phyloP scores from a whole-genome alignment of 2,113 vertebrate genomes.

The Brachirus orientalis region DNA sequence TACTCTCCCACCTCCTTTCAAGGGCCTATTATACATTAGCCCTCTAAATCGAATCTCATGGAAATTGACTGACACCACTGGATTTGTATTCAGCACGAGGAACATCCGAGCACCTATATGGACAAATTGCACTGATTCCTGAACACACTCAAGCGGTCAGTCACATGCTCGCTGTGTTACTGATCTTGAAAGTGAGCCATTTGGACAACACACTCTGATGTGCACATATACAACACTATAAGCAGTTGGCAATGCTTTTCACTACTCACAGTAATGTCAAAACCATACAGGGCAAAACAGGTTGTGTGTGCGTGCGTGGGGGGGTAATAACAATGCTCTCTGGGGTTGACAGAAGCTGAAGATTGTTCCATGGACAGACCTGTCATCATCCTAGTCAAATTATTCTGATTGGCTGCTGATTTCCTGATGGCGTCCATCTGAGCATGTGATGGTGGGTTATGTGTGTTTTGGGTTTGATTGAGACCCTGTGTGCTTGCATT shows the following conservation, averaged over 20 bases:
- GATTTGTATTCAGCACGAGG: conserved; percentile 58
- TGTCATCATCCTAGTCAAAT: conserved; percentile 82
- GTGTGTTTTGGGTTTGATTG: conserved; percentile 61
- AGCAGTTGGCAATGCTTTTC: conserved; percentile 10
- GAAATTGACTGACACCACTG: conserved; percentile 73
- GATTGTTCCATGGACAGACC: conserved; percentile 68
- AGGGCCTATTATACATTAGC: conserved; percentile 75
- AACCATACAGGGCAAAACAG: conserved; percentile 7
- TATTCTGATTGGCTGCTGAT: conserved; percentile 86
- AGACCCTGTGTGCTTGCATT: conserved; percentile 60
- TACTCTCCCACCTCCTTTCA: conserved; percentile 65
- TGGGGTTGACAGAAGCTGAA: conserved; percentile 52
- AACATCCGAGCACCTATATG: conserved; percentile 45
- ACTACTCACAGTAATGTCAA: conserved; percentile 28
- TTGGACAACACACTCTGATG: conserved; percentile 8
- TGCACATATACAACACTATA: not conserved
- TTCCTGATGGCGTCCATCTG: conserved; percentile 74
- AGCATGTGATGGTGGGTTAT: conserved; percentile 8
- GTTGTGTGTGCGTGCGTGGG: conserved; percentile 1
- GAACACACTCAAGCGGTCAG: conserved; percentile 24
- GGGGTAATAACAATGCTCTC: conserved; percentile 52
- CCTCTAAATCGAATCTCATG: conserved; percentile 75
- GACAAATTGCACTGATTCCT: conserved; percentile 25
- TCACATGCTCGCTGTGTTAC: not conserved
- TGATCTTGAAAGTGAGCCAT: conserved; percentile 16